Evolutionary conservation across 2,797 vertebrate genomes (phyloP), one percentile per base, ranked within the genome.

Genomic region (Melanotaenia boesemani): DNA sequence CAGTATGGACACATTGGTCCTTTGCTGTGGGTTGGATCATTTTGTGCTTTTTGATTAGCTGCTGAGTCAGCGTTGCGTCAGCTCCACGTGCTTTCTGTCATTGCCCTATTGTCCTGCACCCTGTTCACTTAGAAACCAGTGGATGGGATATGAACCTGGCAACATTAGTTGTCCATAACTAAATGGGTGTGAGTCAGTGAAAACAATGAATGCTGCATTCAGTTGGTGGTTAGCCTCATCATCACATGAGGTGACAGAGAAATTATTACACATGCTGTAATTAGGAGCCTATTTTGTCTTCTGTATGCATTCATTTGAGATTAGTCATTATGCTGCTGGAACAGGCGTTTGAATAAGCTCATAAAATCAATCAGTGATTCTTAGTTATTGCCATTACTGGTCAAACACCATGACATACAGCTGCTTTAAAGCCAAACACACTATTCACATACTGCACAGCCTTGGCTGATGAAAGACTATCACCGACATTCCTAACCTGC

Each of bases 41-140:
- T 83, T 77, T 77, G 72, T 81, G 15, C 76, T n/a, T 81, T 76
- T 76, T 81, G 36, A 84, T 85, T 30, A 79, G 79, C 59, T 80
- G 87, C 83, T 84, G 84, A 86, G 44, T 89, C 86, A 81, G 82
- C 69, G 1, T 24, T 37, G 30, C 18, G 5, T 36, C 70, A 63
- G 30, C 55, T 65, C 68, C 59, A 70, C n/a, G 12, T 77, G 57
- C 66, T 70, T 72, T 39, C 59, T 81, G 70, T 65, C 74, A 74
- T 77, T 80, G 84, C 71, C 67, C 70, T 11, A 28, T 56, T 76
- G 72, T 76, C 62, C 70, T 61, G 36, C 65, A 63, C 65, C 80
- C 61, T 76, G 67, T 59, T 81, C 22, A 56, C 63, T 52, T 48
- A 41, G 50, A 77, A 39, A 37, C 16, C 16, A 66, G 20, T 8